phyloP scores from a whole-genome alignment of 1,140 invertebrate species.

The Oncopeltus fasciatus region DNA sequence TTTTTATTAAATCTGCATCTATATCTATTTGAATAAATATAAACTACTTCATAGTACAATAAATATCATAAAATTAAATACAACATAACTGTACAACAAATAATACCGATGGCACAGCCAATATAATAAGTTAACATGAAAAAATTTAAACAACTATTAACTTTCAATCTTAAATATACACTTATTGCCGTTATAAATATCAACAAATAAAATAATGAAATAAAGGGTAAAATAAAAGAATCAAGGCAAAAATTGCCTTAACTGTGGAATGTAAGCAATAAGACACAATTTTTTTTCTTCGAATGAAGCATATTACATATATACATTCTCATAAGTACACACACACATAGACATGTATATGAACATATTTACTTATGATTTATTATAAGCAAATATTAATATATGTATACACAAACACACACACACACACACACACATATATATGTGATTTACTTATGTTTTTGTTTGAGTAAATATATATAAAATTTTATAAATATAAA shows the following conservation, averaged over 20 bases:
- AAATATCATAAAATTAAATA: not conserved
- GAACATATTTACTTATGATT: not conserved
- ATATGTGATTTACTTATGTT: too few species aligned
- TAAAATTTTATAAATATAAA: too few species aligned
- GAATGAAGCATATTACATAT: not conserved
- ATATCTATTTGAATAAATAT: not conserved
- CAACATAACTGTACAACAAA: slow-evolving; percentile 9
- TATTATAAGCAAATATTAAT: too few species aligned
- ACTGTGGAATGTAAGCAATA: not conserved
- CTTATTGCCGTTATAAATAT: slow-evolving; percentile 10
- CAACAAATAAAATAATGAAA: not conserved
- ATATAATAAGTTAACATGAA: slow-evolving; percentile 8
- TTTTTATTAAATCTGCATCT: not conserved
- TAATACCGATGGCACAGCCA: slow-evolving; percentile 17
- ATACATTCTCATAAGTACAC: not conserved
- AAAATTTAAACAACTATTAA: not conserved
- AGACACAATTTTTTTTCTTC: not conserved
- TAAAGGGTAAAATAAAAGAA: not conserved
- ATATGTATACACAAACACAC: too few species aligned
- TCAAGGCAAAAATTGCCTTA: too few species aligned
- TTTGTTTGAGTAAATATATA: too few species aligned
- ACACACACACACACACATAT: too few species aligned
- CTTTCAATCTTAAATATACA: slow-evolving; percentile 6
- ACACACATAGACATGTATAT: not conserved
- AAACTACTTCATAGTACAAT: not conserved